Conservation (phyloP, 2,797 vertebrate species). For the Dipus sagitta region DNA sequence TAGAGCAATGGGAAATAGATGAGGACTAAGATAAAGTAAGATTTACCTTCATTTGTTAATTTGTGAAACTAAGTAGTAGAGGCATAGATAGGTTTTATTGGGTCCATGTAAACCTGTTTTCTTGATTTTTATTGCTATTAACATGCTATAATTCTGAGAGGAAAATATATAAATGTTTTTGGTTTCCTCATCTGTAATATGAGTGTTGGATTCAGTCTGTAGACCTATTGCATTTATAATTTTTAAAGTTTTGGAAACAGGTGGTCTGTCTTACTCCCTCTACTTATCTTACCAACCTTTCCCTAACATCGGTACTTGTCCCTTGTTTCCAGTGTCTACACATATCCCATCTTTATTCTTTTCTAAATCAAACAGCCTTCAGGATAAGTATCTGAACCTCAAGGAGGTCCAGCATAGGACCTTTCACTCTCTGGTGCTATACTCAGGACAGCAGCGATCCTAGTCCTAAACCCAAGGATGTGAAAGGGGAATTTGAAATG, state of each 20-base stretch:
- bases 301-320: not conserved
- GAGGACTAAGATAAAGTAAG: not conserved
- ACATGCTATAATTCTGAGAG: not conserved
- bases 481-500: not conserved
- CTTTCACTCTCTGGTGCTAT: not conserved
- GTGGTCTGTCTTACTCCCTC: not conserved
- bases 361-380: not conserved
- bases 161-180: not conserved
- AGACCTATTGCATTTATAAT: conserved; percentile 37
- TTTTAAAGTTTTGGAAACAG: not conserved
- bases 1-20: not conserved
- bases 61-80: not conserved
- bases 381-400: not conserved
- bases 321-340: not conserved
- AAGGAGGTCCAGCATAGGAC: not conserved
- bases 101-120: not conserved
- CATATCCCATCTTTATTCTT: not conserved
- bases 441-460: not conserved
- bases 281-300: not conserved
- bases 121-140: conserved; percentile 37
- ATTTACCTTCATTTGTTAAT: not conserved
- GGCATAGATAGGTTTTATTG: not conserved
- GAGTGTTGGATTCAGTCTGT: not conserved
- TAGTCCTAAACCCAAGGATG: not conserved
- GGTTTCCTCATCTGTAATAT: conserved; percentile 37